Base-by-base conservation (phyloP, 2,797 vertebrate genomes). In the Fratercula arctica region DNA sequence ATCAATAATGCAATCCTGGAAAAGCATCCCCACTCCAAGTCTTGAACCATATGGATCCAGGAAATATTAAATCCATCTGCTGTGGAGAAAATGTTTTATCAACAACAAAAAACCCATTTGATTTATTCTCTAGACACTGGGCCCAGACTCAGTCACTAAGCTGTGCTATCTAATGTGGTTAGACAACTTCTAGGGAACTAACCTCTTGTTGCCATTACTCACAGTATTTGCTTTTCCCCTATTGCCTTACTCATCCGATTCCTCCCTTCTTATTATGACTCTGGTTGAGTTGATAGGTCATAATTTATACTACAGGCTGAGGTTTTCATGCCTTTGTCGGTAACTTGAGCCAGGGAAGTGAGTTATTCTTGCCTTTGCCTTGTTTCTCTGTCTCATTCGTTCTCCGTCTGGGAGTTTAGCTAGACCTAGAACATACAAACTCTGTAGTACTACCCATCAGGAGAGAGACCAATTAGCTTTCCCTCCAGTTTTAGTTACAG, bases 101-200 rank as follows among this genome's bases (percentile, higher is more conserved):
- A 97, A 95, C 94, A 96, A 83, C 61, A 86, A 91, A 96, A 96
- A 95, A 41, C 4, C 46, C 57, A 11, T 54, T 94, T 97, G 96
- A 97, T 97, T 97, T 97, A 97, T 97, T 72, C 78, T 95, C 92
- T 96, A 96, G 97, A 97, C 95, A 20, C 60, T 24, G 76, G 84
- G 96, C 95, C 88, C 85, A 94, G 95, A 89, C 91, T 92, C 90
- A 94, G 89, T 51, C 95, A 73, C 81, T 87, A 66, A 93, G 86
- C 88, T 95, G 57, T 83, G 84, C 96, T 97, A 97, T 97, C 97
- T 97, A 93, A 97, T 97, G 97, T 97, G 97, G 97, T 97, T 83
- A 97, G 95, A 97, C 92, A 90, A 96, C 94, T 97, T 97, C 95
- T 90, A 97, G 96, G 95, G 94, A 97, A 95, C 90, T 91, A 95